phyloP scores from a whole-genome alignment of 2,797 vertebrate species.

The Tinamus major region DNA sequence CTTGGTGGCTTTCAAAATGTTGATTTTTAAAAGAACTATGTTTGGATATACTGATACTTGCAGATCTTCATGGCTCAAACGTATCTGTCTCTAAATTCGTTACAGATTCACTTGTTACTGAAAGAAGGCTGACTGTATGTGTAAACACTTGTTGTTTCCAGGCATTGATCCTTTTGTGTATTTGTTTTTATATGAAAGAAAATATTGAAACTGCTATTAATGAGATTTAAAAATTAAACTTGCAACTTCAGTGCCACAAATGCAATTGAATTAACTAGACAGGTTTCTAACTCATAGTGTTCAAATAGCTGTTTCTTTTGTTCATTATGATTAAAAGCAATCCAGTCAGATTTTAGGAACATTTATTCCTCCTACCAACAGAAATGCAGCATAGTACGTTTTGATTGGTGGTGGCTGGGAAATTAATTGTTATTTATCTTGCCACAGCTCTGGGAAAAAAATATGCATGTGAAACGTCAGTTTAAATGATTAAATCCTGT shows the following conservation, averaged over 20 bases:
- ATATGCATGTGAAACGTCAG: neutral
- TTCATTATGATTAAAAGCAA: neutral
- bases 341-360: neutral
- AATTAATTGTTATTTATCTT: constrained; percentile 6
- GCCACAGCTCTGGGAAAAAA: neutral
- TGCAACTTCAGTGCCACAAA: neutral
- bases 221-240: neutral
- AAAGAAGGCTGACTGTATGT: neutral
- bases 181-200: neutral
- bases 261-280: neutral
- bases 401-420: neutral
- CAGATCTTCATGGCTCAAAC: neutral
- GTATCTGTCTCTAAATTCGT: neutral
- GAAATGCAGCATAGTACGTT: neutral
- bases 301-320: neutral
- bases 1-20: neutral
- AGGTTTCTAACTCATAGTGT: neutral
- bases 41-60: neutral
- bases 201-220: neutral
- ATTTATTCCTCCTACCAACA: neutral
- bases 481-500: neutral
- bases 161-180: neutral
- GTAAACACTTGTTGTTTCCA: neutral
- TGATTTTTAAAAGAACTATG: neutral
- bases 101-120: neutral